Percentiles rank a stretch among this genome's conserved stretches.
Conservation (phyloP, 1,140 invertebrate genomes). For the Fopius arisanus region DNA sequence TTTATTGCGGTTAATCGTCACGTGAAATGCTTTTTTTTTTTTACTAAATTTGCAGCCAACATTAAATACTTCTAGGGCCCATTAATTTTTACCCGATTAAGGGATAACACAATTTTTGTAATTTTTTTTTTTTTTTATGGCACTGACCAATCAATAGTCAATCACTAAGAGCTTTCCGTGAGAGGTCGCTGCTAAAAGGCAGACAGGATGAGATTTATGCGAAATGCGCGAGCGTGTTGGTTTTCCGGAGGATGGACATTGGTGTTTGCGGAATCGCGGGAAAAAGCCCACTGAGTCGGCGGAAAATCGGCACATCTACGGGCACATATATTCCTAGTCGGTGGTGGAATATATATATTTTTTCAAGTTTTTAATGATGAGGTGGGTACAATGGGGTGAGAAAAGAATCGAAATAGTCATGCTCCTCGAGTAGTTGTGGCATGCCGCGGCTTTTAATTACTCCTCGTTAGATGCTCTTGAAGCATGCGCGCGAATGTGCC, state of each 20-base stretch:
- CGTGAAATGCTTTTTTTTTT: too few species aligned
- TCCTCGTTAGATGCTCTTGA: conserved; percentile 20
- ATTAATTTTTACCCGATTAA: too few species aligned
- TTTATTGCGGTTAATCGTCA: not conserved
- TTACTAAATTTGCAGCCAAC: too few species aligned
- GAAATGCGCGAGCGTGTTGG: not conserved
- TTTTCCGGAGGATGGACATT: not conserved
- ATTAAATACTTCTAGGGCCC: too few species aligned
- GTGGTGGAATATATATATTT: not conserved
- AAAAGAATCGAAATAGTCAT: not conserved
- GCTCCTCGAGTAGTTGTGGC: conserved; percentile 17
- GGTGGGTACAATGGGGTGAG: not conserved
- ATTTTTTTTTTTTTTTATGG: too few species aligned
- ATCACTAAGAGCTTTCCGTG: not conserved
- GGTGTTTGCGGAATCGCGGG: not conserved
- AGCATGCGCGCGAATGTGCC: conserved; percentile 15
- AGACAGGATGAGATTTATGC: conserved; percentile 5
- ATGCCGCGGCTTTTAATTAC: conserved; percentile 27
- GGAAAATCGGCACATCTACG: conserved; percentile 1
- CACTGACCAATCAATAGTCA: conserved; percentile 23
- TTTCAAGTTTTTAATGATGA: not conserved
- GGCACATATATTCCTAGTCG: not conserved
- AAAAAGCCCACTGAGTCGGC: not conserved
- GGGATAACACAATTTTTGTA: conserved; percentile 25
- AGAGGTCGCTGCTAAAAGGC: conserved; percentile 5